phyloP scores from a whole-genome alignment of 2,113 vertebrate genomes.

The Bettongia penicillata region DNA sequence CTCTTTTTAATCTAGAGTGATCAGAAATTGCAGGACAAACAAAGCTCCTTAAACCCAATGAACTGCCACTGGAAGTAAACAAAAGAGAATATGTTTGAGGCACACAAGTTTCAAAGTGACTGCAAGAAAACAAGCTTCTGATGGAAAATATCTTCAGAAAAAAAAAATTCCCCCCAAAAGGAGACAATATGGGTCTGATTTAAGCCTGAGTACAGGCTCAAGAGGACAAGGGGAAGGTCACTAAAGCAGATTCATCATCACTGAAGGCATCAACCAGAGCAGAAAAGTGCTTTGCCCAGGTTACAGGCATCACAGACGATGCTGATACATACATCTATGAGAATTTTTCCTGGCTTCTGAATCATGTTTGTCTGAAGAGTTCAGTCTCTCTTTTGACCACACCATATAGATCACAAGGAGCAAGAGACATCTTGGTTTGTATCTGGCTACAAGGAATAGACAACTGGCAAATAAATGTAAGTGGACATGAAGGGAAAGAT shows the following conservation, averaged over 20 bases:
- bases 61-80: constrained; percentile 33
- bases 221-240: background rate
- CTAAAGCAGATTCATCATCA: background rate
- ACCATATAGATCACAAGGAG: background rate
- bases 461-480: background rate
- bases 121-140: background rate
- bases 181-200: background rate
- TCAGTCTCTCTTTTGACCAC: background rate
- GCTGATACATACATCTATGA: background rate
- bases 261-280: background rate
- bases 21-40: constrained; percentile 43
- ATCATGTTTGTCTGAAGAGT: background rate
- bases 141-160: background rate
- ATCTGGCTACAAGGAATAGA: background rate
- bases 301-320: background rate
- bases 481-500: background rate
- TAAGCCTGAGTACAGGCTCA: background rate
- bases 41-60: background rate
- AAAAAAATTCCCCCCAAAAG: background rate
- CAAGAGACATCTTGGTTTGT: background rate
- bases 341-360: background rate
- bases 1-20: constrained; percentile 27
- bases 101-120: background rate
- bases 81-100: background rate
- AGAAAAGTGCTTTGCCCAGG: background rate